phyloP scores from a whole-genome alignment of 2,113 vertebrate species.

The Lophochroa leadbeateri region DNA sequence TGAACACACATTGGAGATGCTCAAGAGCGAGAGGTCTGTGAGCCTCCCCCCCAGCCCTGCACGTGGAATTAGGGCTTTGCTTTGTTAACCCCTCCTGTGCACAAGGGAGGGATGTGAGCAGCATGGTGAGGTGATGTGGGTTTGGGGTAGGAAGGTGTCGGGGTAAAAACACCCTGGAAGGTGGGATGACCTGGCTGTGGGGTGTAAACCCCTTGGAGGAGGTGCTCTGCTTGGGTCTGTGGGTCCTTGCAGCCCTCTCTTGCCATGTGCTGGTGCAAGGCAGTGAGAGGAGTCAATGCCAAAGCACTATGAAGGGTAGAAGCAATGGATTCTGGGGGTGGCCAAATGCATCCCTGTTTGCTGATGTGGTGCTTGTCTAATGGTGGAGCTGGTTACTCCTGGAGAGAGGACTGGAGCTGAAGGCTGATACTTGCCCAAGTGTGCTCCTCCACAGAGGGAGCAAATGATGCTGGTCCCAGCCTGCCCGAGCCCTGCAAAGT shows the following conservation, averaged over 20 bases:
- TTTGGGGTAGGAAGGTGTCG: background rate
- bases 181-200: accelerated
- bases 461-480: background rate
- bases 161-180: background rate
- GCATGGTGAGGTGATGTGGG: accelerated
- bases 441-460: background rate
- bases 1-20: background rate
- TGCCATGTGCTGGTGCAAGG: accelerated
- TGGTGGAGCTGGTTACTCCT: accelerated
- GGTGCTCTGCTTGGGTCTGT: background rate
- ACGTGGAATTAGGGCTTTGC: background rate
- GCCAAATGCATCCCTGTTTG: background rate
- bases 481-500: background rate
- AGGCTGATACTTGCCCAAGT: accelerated
- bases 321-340: accelerated
- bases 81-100: background rate
- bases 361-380: background rate
- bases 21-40: background rate
- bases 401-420: accelerated
- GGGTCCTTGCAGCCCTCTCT: background rate
- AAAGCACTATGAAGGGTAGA: accelerated
- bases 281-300: accelerated
- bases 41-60: background rate
- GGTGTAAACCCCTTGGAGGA: background rate
- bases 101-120: accelerated